Base-by-base conservation (phyloP, 1,140 invertebrate genomes). In the Sminthurinus signatus region DNA sequence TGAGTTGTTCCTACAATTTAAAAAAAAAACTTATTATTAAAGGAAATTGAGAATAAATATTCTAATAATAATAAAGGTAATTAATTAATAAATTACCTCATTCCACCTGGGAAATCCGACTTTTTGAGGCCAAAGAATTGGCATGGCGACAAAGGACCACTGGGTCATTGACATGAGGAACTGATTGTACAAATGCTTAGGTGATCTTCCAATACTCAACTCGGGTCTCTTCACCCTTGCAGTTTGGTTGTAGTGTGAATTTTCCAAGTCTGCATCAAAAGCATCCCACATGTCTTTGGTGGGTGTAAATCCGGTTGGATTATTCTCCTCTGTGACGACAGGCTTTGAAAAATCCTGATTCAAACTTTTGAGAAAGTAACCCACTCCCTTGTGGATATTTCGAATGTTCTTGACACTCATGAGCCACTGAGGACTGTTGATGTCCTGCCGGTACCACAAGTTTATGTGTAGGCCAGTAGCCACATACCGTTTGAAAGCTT, bases 141-240 rank as follows among this genome's bases (percentile, higher is more conserved):
- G 62, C 2, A 72, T 56, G 2, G 76, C 78, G 17, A 78, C 73
- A 62, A 79, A 79, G 5, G 74, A 74, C 64, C 72, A 75, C 52
- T 78, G 76, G 2, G 77, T 78, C 10, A 77, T 44, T 0, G 72
- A 68, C 75, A 78, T 77, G 31, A 76, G 75, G 64, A 74, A 76
- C 60, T 79, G 78, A 51, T 64, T 54, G 29, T 32, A 59, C 2
- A 51, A 27, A 29, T 56, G 19, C 15, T 54, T 58, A 5, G 51
- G 61, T 15, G 39, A 5, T 4, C 17, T 17, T 23, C 29, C 43
- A n/a, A 3, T 57, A 48, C 8, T 8, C 14, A 19, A 19, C n/a
- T 10, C 27, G 5, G 5, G 50, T 21, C 8, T 12, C 23, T 48
- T n/a, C 5, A 17, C 27, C n/a, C 21, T 25, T 29, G 23, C 10